Percentiles rank a stretch among this genome's conserved stretches.
Evolutionary conservation across 2,888 invertebrate species (phyloP).

Genomic region (Melinaea menophilus): DNA sequence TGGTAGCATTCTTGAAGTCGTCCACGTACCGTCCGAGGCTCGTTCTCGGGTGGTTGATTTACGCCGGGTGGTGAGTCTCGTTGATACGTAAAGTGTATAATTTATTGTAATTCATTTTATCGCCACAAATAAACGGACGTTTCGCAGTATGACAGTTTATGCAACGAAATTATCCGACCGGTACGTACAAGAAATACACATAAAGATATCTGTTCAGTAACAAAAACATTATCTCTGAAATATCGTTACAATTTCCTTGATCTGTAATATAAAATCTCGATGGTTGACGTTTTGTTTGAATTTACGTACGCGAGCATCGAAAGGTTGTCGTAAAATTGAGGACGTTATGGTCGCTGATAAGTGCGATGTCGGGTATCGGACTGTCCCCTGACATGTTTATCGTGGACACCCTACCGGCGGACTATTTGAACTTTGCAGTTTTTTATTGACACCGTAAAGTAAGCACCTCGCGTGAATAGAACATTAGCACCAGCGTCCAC

Average conservation of each 20-base stretch:
- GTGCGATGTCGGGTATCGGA: constrained; percentile 66
- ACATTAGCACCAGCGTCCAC: constrained; percentile 7
- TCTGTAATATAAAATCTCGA: constrained; percentile 72
- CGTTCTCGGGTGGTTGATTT: constrained; percentile 10
- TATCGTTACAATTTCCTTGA: constrained; percentile 76
- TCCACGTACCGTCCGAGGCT: too few species aligned
- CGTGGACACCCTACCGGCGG: constrained; percentile 70
- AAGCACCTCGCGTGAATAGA: constrained; percentile 14
- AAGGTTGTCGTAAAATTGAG: constrained; percentile 73
- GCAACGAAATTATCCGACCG: constrained; percentile 41
- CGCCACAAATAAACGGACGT: constrained; percentile 36
- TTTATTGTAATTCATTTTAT: constrained; percentile 41
- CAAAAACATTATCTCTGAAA: constrained; percentile 72
- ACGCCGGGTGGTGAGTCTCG: constrained; percentile 23
- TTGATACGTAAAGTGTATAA: constrained; percentile 37
- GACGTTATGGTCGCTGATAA: constrained; percentile 74
- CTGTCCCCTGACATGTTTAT: constrained; percentile 72
- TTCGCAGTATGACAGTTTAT: constrained; percentile 36
- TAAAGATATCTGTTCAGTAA: constrained; percentile 66
- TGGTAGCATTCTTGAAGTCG: background rate
- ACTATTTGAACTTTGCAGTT: constrained; percentile 53
- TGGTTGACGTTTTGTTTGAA: constrained; percentile 67
- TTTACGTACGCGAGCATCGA: constrained; percentile 65
- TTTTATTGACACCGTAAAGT: constrained; percentile 36
- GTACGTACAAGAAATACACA: constrained; percentile 59